A percentile compares a stretch with the other conserved stretches of the same genome.
Conservation (phyloP, 2,797 vertebrate species). For the Alosa sapidissima region DNA sequence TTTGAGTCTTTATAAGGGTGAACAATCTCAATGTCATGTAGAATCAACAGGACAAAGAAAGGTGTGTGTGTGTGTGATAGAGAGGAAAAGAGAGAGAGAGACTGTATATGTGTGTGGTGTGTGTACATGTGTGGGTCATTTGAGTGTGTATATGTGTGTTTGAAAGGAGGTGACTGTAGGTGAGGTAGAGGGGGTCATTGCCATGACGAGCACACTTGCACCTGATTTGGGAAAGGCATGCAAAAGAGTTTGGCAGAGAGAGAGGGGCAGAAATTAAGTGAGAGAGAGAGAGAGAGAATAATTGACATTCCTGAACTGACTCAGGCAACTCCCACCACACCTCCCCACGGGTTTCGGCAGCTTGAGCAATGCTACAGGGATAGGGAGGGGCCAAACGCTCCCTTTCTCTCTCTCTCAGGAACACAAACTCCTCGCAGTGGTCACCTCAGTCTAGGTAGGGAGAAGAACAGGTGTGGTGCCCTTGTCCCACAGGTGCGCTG, state of each 20-base stretch:
- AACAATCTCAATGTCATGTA: neutral
- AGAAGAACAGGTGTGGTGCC: neutral
- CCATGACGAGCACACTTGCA: neutral
- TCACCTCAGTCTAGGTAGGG: neutral
- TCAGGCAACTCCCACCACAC: slow-evolving; percentile 15
- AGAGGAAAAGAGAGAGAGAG: too few species aligned
- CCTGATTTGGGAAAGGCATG: neutral
- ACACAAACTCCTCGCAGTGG: neutral
- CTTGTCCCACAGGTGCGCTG: neutral
- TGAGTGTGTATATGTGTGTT: neutral
- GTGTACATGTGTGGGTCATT: neutral
- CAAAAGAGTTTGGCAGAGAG: neutral
- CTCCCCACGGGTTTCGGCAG: slow-evolving; percentile 18
- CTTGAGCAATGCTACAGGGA: neutral
- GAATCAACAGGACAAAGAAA: neutral
- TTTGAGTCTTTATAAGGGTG: neutral
- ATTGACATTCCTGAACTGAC: slow-evolving; percentile 37
- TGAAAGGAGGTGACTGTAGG: neutral
- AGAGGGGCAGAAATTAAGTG: neutral
- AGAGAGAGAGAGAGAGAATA: neutral
- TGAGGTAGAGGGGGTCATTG: neutral
- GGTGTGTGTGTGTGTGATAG: neutral
- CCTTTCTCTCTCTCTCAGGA: neutral
- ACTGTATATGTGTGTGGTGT: too few species aligned
- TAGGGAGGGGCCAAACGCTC: slow-evolving; percentile 11